Base-by-base conservation (phyloP, 2,888 invertebrate species). In the Acleris literana region DNA sequence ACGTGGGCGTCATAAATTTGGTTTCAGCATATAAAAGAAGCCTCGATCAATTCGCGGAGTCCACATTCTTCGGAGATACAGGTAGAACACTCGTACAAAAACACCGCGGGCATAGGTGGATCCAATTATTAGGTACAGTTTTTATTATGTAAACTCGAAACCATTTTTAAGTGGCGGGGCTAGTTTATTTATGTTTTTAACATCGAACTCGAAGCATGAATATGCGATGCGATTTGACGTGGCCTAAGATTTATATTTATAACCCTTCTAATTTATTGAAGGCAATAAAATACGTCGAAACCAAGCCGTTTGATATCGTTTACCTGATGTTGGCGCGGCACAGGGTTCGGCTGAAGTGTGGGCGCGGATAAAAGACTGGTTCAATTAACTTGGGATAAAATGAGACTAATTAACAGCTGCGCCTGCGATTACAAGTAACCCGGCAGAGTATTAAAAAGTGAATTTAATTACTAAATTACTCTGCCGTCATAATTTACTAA, bases 171-270 rank as follows among this genome's bases (percentile, higher is more conserved):
- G 76, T 80, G 78, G 80, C 76, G 78, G 17, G 44, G 60, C 75
- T 80, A 79, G 79, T 82, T 86, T 80, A 74, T 17, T 16, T 46
- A 39, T 76, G 76, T 81, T 86, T 84, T 82, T 80, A 84, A 88
- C 75, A 78, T 78, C 73, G 73, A 85, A 84, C 80, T 76, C 78
- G 75, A 80, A 76, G 81, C 84, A 87, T 85, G 86, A 86, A 87
- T 87, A 85, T 85, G 85, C 85, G 86, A 87, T 87, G 84, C 83
- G 85, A 86, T 87, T 87, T 87, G 88, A 87, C 86, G 85, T 86
- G 81, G 79, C 74, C 75, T 73, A 80, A 88, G 87, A 92, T 92
- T 91, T 91, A 92, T 88, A 83, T 86, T 91, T 89, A 89, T 87
- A 79, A 85, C 85, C 73, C 80, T 77, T 85, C 83, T 90, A 87